Evolutionary conservation across 2,888 invertebrate species (phyloP).

Genomic region (Cantharis rufa): DNA sequence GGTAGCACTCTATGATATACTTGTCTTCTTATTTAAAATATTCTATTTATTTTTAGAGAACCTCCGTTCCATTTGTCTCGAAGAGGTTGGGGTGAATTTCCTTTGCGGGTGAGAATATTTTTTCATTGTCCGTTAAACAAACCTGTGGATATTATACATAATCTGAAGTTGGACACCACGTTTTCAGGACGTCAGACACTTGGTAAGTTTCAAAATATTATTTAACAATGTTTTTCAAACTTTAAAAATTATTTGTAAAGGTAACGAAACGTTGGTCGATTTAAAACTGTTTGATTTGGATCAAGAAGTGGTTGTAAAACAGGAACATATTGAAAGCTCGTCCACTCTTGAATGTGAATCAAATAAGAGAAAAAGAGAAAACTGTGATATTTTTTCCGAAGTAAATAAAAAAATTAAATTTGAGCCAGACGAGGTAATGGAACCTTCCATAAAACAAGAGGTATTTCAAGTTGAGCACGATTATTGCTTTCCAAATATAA

Average conservation of each 20-base stretch:
- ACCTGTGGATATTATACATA: constrained; percentile 78
- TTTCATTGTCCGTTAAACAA: constrained; percentile 76
- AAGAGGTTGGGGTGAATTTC: constrained; percentile 93
- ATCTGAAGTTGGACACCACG: constrained; percentile 78
- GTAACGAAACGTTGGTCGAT: constrained; percentile 79
- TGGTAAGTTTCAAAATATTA: constrained; percentile 55
- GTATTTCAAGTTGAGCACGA: constrained; percentile 40
- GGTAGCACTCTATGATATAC: constrained; percentile 53
- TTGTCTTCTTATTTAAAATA: not conserved
- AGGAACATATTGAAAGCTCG: constrained; percentile 1
- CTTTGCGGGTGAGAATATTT: constrained; percentile 77
- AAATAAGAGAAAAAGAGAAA: not conserved
- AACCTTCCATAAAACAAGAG: not conserved
- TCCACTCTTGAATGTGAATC: not conserved
- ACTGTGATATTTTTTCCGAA: not conserved
- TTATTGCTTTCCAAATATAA: constrained; percentile 40
- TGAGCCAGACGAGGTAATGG: not conserved
- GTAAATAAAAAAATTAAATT: not conserved
- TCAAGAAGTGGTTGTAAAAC: not conserved
- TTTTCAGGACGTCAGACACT: constrained; percentile 83
- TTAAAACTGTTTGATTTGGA: constrained; percentile 60
- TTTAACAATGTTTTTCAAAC: not conserved
- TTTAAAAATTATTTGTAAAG: constrained; percentile 56
- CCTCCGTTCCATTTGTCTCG: constrained; percentile 83
- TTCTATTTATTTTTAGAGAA: constrained; percentile 57